Evolutionary conservation across 2,113 vertebrate species (phyloP).

Genomic region (Epinephelus cyanopodus): DNA sequence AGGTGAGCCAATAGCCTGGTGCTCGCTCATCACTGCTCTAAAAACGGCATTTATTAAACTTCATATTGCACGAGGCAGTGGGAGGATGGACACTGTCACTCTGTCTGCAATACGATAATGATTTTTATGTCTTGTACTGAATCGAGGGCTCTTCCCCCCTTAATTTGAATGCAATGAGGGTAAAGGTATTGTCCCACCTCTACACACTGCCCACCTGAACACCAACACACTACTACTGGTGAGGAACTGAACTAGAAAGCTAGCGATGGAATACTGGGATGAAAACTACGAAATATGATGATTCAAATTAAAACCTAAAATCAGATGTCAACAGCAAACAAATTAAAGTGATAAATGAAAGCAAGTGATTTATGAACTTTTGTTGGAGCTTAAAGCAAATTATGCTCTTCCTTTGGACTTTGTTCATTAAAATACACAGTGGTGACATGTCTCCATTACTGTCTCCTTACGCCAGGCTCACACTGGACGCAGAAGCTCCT

Average conservation of each 20-base stretch:
- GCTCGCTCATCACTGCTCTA: constrained; percentile 24
- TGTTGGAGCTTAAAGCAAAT: neutral
- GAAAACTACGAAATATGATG: constrained; percentile 23
- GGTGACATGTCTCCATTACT: too few species aligned
- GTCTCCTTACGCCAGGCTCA: neutral
- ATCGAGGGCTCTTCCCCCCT: neutral
- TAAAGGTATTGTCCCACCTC: constrained; percentile 57
- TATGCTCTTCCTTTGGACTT: neutral
- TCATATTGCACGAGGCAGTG: neutral
- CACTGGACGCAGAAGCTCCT: too few species aligned
- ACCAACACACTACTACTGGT: constrained; percentile 71
- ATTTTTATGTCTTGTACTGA: neutral
- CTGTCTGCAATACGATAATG: neutral
- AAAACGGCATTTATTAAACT: constrained; percentile 1
- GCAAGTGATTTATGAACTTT: constrained; percentile 62
- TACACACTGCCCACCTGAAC: constrained; percentile 65
- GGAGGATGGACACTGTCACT: neutral
- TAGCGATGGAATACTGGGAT: constrained; percentile 65
- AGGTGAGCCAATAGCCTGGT: constrained; percentile 44
- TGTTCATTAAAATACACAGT: neutral
- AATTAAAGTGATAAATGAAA: constrained; percentile 71
- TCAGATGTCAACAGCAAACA: constrained; percentile 24
- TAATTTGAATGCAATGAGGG: constrained; percentile 12
- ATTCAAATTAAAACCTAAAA: constrained; percentile 40
- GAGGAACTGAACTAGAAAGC: constrained; percentile 82